phyloP scores from a whole-genome alignment of 2,797 vertebrate species.

The Phoebastria nigripes region DNA sequence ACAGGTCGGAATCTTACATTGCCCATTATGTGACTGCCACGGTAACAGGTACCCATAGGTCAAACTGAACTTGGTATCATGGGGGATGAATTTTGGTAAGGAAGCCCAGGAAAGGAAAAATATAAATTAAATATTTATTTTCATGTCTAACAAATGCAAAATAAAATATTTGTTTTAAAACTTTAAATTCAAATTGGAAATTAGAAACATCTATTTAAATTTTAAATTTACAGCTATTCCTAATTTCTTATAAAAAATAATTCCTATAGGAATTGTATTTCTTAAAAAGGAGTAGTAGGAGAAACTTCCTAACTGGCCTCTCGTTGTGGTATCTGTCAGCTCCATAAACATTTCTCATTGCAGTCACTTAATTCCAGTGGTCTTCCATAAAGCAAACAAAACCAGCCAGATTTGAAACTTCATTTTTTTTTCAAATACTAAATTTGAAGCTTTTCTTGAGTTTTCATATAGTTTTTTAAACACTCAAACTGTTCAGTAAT shows the following conservation, averaged over 20 bases:
- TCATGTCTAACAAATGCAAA: background rate
- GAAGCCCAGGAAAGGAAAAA: background rate
- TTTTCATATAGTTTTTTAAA: background rate
- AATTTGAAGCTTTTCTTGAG: background rate
- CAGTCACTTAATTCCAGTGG: background rate
- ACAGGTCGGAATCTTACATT: background rate
- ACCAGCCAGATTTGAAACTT: background rate
- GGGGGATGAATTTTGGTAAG: background rate
- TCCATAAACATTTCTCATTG: background rate
- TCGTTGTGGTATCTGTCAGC: background rate
- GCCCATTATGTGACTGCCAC: background rate
- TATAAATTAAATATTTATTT: background rate
- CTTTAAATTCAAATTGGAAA: background rate
- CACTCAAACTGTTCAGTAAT: background rate
- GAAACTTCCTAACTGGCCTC: background rate
- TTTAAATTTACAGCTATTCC: background rate
- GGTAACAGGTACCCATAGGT: background rate
- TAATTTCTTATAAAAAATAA: background rate
- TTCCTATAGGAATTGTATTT: background rate
- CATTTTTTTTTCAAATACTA: background rate
- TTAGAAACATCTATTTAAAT: background rate
- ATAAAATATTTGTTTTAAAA: background rate
- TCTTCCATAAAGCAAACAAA: background rate
- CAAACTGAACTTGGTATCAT: background rate
- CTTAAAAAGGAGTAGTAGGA: background rate